Percentiles rank a stretch among this genome's conserved stretches.
phyloP scores from a whole-genome alignment of 2,888 invertebrate species.

The Agrotis ipsilon region DNA sequence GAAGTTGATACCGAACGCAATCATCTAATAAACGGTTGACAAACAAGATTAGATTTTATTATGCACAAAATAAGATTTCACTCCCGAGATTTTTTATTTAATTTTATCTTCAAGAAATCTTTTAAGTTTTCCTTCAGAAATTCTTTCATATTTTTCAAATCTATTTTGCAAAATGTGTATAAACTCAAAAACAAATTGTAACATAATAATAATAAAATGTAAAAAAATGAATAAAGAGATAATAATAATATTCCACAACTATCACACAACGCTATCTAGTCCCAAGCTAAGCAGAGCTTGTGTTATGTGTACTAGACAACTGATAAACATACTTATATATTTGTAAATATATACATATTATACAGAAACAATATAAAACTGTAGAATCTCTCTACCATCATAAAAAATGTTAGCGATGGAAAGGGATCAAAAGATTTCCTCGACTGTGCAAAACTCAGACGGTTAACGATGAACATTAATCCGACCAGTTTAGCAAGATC shows the following conservation, averaged over 20 bases:
- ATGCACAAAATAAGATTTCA: constrained; percentile 31
- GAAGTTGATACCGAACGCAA: constrained; percentile 49
- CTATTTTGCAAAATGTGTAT: constrained; percentile 7
- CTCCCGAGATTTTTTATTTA: constrained; percentile 10
- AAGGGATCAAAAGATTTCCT: constrained; percentile 80
- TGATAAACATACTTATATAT: no score
- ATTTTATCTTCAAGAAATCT: constrained; percentile 5
- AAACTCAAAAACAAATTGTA: constrained; percentile 8
- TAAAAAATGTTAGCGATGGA: constrained; percentile 65
- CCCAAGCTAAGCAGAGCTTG: no score
- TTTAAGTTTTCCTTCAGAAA: background rate
- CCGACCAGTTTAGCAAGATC: constrained; percentile 68
- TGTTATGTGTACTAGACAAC: no score
- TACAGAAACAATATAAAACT: constrained; percentile 48
- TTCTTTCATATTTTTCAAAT: background rate
- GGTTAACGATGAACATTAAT: constrained; percentile 72
- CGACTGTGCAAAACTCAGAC: constrained; percentile 76
- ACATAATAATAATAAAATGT: no score
- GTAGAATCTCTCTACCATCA: constrained; percentile 32
- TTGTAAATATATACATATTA: no score
- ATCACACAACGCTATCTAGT: no score
- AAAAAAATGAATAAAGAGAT: no score
- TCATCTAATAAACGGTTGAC: constrained; percentile 40
- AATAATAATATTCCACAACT: no score
- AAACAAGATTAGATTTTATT: constrained; percentile 41